Base-by-base conservation (phyloP, 2,888 invertebrate genomes). In the Punctoribates punctum region DNA sequence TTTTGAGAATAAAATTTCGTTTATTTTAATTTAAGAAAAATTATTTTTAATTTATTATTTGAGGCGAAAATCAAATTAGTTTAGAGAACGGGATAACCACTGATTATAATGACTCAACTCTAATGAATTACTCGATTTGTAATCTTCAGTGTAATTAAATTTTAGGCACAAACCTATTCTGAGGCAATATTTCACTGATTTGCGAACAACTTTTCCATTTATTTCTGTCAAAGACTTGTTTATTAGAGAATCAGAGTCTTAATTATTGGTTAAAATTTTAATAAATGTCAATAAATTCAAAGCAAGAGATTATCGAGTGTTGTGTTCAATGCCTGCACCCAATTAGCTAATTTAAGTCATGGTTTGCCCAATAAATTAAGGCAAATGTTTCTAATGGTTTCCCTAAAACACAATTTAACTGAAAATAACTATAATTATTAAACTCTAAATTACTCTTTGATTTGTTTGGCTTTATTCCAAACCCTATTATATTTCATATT, bases 101-200 rank as follows among this genome's bases (percentile, higher is more conserved):
- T 51, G 51, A n/a, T 20, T 51, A 2, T 51, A 51, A 51, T 51
- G 51, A 42, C 42, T 42, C 20, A 17, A 17, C 11, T 51, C 51
- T 51, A 51, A 51, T 51, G n/a, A n/a, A 51, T 51, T 51, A 17
- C 20, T 51, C 4, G 51, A 51, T 2, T 20, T 5, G 2, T 51
- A 51, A 51, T 51, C 51, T 20, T 51, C n/a, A n/a, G 2, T 17
- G 8, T 20, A 51, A n/a, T 17, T 51, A 20, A n/a, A 20, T 51
- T 20, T 20, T n/a, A 51, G 51, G n/a, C 34, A 3, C 51, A 20
- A 51, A 51, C 51, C 51, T 17, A 51, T 51, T 51, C 23, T 57
- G 25, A 57, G n/a, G 57, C 25, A 51, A 51, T 51, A 51, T 57
- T 57, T 57, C 57, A 57, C 57, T 57, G 23, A 57, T 57, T 57